These are phyloP conservation scores for Clarias pachynema DNA, from an alignment of 2,797 vertebrate species.

Conservation along the genomic window DNA sequence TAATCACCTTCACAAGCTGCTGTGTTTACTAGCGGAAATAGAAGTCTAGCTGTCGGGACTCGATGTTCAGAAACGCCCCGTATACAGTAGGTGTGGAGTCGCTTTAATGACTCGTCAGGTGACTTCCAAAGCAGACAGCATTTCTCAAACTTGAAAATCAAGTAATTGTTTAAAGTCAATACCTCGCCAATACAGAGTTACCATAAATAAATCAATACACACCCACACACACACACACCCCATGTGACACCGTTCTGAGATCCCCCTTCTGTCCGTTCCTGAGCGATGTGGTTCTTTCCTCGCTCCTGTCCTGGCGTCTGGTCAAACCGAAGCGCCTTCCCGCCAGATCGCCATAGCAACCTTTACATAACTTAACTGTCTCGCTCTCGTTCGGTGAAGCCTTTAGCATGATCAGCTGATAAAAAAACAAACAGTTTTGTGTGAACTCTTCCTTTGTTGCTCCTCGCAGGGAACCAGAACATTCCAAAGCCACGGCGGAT, in stretches of 20 bases:
- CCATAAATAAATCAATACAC: too few species aligned
- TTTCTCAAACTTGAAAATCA: not conserved
- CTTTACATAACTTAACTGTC: not conserved
- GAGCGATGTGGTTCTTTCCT: not conserved
- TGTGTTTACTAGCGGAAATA: too few species aligned
- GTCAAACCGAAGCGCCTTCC: not conserved
- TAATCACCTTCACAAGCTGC: not conserved
- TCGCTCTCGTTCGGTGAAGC: not conserved
- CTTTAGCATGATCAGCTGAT: too few species aligned
- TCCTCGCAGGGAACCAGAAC: slow-evolving; percentile 87
- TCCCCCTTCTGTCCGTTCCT: not conserved
- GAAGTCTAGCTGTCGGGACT: not conserved
- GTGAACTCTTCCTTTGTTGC: not conserved
- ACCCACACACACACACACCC: not conserved
- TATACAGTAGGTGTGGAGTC: not conserved
- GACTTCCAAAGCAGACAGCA: too few species aligned
- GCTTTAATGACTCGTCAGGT: not conserved
- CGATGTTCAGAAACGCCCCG: not conserved
- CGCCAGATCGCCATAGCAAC: slow-evolving; percentile 8
- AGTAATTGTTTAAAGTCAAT: not conserved
- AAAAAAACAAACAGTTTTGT: too few species aligned
- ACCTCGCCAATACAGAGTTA: too few species aligned
- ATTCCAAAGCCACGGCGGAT: slow-evolving; percentile 96
- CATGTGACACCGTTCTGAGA: not conserved
- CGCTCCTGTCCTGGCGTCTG: not conserved